Base-by-base conservation (phyloP, 2,888 invertebrate genomes). In the Dyspetes luteomarginatus region DNA sequence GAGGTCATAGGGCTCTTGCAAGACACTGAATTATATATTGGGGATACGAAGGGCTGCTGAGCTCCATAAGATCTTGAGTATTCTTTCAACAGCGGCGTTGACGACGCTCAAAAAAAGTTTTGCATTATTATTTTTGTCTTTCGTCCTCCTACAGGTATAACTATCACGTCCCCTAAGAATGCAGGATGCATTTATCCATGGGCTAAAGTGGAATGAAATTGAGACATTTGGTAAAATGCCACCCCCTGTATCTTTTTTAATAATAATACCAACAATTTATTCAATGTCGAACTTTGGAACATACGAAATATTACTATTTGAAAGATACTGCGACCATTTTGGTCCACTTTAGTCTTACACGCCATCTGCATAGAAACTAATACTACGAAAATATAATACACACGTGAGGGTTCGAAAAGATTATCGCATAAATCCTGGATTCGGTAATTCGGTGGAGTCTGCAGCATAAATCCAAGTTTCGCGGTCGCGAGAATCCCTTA, bases 391-490 rank as follows among this genome's bases (percentile, higher is more conserved):
- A n/a, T n/a, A n/a, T n/a, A n/a, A n/a, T 12, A 12, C 0, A 36
- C 36, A 45, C 64, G 30, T 9, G 65, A 75, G 58, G 78, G 75
- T 75, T 78, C 28, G 56, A 76, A 80, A 82, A 78, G 64, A 82
- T 83, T 85, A 86, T 86, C 84, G 84, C 84, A 90, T 90, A 90
- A 91, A 91, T 90, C 86, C 86, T 86, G 88, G 85, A 90, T 90
- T 89, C 88, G 86, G 88, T 90, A 90, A 90, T 91, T 91, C 88
- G 88, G 84, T 86, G 84, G 88, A 88, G 88, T 88, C 85, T 87
- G 85, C 82, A 85, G 88, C 88, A 90, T 91, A 90, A 91, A 91
- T 91, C 89, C 88, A 90, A 90, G 89, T 90, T 90, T 83, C 86
- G 88, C 87, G 87, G 88, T 87, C 84, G 85, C 73, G 79, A 73